Base-by-base conservation (phyloP, 2,888 invertebrate species). In the Eristalis pertinax region DNA sequence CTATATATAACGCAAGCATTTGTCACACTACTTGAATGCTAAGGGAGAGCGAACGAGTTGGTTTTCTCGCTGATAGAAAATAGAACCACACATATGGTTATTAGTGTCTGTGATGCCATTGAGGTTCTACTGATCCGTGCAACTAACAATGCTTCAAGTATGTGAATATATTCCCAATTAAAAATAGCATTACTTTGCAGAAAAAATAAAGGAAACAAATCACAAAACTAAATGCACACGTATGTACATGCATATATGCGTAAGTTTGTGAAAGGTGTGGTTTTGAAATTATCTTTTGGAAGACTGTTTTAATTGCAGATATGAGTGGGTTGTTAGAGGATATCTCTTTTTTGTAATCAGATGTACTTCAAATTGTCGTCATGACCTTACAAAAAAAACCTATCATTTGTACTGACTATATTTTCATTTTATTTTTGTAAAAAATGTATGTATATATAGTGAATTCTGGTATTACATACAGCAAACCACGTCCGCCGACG, bases 1-100 rank as follows among this genome's bases (percentile, higher is more conserved):
- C 87, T 87, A 87, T 84, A 84, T 87, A 68, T 79, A 76, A 73
- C 75, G 22, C 13, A 29, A 84, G 84, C 79, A 79, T 79, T 87
- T 84, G 84, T 87, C 87, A 84, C 87, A 79, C 84, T 80, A 69
- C 50, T 84, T 35, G 75, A 68, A 24, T 62, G 67, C 63, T 62
- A 43, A 80, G 67, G 74, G 78, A 41, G 62, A 72, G 58, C 56
- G 29, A 64, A 32, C 67, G 50, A 43, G 43, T 32, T 5, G 64
- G 56, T 75, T 83, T 70, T 62, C 41, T 41, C 65, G 56, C 67
- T 26, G 67, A 83, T 72, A 83, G 70, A 81, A 38, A 32, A 72
- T 32, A 62, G 35, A 75, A 69, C 60, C 35, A 38, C 35, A 76
- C 32, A 73, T 62, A 64, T 65, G 70, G 24, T n/a, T 70, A 24